Evolutionary conservation across 64 coral and sea anemone species (phyloP).

Genomic region (Pocillopora damicornis): DNA sequence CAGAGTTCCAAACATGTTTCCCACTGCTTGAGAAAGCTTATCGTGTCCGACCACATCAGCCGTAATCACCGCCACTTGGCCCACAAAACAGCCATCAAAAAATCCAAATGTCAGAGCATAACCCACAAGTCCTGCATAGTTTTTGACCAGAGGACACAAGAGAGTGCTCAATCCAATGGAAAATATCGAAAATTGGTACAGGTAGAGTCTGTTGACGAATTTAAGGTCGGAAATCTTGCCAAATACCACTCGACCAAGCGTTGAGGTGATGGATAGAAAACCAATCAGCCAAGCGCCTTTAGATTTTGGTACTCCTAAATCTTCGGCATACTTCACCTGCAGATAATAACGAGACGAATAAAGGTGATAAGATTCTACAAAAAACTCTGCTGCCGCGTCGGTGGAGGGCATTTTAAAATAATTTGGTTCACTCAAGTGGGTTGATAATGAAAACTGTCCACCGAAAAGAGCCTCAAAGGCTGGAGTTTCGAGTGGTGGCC

Average conservation of each 20-base stretch:
- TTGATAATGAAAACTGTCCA: too few species aligned
- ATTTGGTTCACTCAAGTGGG: too few species aligned
- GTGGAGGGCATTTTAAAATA: too few species aligned
- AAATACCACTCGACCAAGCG: conserved; percentile 72
- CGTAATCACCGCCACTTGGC: conserved; percentile 77
- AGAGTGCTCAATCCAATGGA: conserved; percentile 64
- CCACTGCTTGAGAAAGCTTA: conserved; percentile 72
- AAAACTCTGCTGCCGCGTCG: too few species aligned
- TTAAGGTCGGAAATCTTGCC: conserved; percentile 78
- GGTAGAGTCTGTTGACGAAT: conserved; percentile 55
- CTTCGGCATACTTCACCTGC: conserved; percentile 71
- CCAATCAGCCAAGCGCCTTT: conserved; percentile 85
- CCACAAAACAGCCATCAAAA: conserved; percentile 97
- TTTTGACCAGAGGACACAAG: conserved; percentile 53
- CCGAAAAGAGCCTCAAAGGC: too few species aligned
- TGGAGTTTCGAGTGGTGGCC: too few species aligned
- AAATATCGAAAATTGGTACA: conserved; percentile 78
- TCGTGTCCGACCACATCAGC: conserved; percentile 80
- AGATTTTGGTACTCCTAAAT: conserved; percentile 46
- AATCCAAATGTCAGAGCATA: conserved; percentile 74
- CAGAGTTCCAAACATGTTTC: conserved; percentile 77
- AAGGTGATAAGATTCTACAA: not conserved
- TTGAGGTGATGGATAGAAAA: conserved; percentile 77
- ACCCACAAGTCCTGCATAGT: conserved; percentile 36
- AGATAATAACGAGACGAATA: not conserved